Evolutionary conservation across 2,797 vertebrate genomes (phyloP), one percentile per base, ranked within the genome.

Genomic region (Notoglanidium macrostoma): DNA sequence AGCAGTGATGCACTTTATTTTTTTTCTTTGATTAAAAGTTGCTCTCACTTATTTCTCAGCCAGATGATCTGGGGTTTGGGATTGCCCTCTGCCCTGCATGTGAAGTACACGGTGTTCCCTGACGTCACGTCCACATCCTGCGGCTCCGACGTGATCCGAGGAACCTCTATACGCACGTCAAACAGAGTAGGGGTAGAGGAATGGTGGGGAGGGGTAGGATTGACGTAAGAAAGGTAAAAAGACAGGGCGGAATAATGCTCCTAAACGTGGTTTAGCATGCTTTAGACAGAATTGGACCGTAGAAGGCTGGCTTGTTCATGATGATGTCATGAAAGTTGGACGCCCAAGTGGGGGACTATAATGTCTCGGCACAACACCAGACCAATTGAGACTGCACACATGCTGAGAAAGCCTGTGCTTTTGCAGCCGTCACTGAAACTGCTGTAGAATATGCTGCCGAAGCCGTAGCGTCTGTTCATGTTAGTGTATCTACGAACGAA

Each of bases 21-120:
- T 21, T 51, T 77, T 76, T 68, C 7, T 65, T 68, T 49, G 17
- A 54, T 32, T 49, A 32, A 57, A 76, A 54, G 35, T 57, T 70
- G 59, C 1, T 90, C 97, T 95, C 94, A 99, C 98, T 99, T 99
- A 95, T 99, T 99, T 89, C 98, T 96, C 90, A 99, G 97, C 98
- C 98, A 99, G 93, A 99, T 99, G 92, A 99, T 99, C 96, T 99
- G 98, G 59, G 98, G 98, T 94, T 99, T 99, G 81, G 98, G 98
- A 95, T 99, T 99, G 89, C 98, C 98, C 93, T 99, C 98, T 0
- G 98, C 98, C 92, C 97, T 96, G 91, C 98, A 99, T 88, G 98
- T 99, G 94, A 99, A 99, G 94, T 99, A 99, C 88, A 99, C 98
- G 0, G 98, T 99, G 95, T 99, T 99, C 93, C 98, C 98, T 63